Conservation (phyloP, 2,888 invertebrate species). For the Epistrophe grossulariae region DNA sequence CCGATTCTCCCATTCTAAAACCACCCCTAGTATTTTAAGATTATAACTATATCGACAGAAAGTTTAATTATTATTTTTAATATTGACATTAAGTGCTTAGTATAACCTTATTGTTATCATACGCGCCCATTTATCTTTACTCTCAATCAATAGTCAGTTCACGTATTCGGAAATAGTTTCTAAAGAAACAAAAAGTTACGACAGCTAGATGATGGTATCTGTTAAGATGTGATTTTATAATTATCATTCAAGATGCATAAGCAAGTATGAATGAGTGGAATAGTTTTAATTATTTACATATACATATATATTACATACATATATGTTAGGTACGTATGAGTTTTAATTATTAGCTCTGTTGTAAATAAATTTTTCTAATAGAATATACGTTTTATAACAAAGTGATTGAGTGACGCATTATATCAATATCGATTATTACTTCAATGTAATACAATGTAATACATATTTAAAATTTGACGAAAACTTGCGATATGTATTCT, state of each 20-base stretch:
- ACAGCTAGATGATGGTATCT: conserved; percentile 31
- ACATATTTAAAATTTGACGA: too few relatives aligned
- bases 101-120: conserved; percentile 3
- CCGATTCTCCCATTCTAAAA: too few relatives aligned
- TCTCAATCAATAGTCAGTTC: conserved; percentile 50
- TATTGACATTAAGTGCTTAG: too few relatives aligned
- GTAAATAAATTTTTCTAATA: neutral
- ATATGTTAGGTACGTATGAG: too few relatives aligned
- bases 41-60: too few relatives aligned
- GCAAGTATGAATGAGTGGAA: conserved; percentile 9
- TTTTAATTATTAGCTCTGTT: neutral
- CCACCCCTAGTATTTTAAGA: too few relatives aligned
- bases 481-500: too few relatives aligned
- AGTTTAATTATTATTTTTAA: too few relatives aligned
- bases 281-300: conserved; percentile 9
- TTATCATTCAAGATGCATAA: conserved; percentile 15
- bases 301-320: neutral
- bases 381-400: neutral
- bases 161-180: conserved; percentile 66
- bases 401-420: neutral
- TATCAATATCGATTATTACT: too few relatives aligned
- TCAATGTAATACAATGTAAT: too few relatives aligned
- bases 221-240: conserved; percentile 20
- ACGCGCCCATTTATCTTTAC: conserved; percentile 55
- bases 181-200: conserved; percentile 30